Evolutionary conservation across 1,140 invertebrate genomes (phyloP), one percentile per base, ranked within the genome.

Genomic region (Aphelenchoides besseyi): DNA sequence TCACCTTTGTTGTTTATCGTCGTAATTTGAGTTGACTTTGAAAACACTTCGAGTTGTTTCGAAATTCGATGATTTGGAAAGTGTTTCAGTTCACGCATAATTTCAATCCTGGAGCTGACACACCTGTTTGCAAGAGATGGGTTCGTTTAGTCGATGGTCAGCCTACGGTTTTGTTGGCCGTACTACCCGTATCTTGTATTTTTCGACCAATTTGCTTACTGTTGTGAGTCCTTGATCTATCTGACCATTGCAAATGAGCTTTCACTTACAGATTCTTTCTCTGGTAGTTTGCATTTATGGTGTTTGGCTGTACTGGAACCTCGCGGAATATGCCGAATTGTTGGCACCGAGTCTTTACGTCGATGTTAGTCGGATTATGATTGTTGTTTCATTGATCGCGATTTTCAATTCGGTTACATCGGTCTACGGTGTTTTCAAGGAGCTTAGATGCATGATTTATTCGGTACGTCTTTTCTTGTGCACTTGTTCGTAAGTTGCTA

Each of bases 321-420:
- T 74, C 23, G 72, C 79, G 12, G 59, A 77, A 64, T 83, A 84
- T 67, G 78, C 82, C 32, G 82, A 84, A 75, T 63, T 83, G 36
- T 70, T 83, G 26, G 70, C 80, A 1, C 82, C 82, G 8, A 82
- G 79, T 57, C 57, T 83, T 8, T 83, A 83, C 64, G 77, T 82
- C n/a, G 76, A 83, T 68, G 81, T 84, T 9, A 73, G 74, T 12
- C 52, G 78, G 37, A 84, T 84, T 33, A 78, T 82, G 71, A 80
- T 84, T 18, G 68, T 82, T 16, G 70, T 82, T 35, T 82, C 82
- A 23, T 36, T 79, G 37, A 37, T 83, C 18, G 70, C 80, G 12
- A 71, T 83, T 37, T 59, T 74, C 16, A 83, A 83, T 62, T 67
- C 64, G 41, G 35, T 81, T 3, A 71, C 82, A 33, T 76, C 76